phyloP scores from a whole-genome alignment of 2,797 vertebrate species.

The Oryzias sinensis region DNA sequence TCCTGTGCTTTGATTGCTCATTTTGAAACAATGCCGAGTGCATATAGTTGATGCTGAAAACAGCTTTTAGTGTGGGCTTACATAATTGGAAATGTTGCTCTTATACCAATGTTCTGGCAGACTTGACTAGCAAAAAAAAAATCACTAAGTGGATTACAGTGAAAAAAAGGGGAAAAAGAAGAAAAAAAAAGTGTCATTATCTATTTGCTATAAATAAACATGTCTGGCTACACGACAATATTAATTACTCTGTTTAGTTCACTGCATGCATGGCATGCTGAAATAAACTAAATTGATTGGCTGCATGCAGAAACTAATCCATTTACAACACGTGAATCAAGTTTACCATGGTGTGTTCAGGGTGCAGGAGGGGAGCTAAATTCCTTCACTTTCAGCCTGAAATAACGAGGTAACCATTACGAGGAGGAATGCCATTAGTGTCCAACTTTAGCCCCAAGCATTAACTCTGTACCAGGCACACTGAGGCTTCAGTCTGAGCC shows the following conservation, averaged over 20 bases:
- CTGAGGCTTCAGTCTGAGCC: constrained; percentile 31
- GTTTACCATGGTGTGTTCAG: neutral
- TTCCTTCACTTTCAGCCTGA: constrained; percentile 19
- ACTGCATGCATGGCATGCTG: too few species aligned
- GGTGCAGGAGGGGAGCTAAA: constrained; percentile 1
- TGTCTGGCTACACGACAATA: too few species aligned
- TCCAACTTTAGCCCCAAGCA: constrained; percentile 31
- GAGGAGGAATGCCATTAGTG: constrained; percentile 40
- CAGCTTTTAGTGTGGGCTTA: constrained; percentile 1
- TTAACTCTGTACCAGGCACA: constrained; percentile 54
- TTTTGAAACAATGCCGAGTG: neutral
- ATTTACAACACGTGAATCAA: neutral
- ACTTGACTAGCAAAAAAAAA: constrained; percentile 33
- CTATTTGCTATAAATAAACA: neutral
- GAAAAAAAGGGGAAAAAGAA: neutral
- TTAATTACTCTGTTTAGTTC: too few species aligned
- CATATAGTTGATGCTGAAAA: constrained; percentile 15
- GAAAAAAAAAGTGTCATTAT: neutral
- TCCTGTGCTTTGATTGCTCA: neutral
- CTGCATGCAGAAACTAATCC: neutral
- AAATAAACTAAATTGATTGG: too few species aligned
- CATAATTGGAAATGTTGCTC: constrained; percentile 17
- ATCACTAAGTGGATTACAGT: neutral
- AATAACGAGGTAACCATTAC: constrained; percentile 20
- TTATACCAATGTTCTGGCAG: constrained; percentile 21